phyloP scores from a whole-genome alignment of 2,797 vertebrate genomes.

The Silurus aristotelis region DNA sequence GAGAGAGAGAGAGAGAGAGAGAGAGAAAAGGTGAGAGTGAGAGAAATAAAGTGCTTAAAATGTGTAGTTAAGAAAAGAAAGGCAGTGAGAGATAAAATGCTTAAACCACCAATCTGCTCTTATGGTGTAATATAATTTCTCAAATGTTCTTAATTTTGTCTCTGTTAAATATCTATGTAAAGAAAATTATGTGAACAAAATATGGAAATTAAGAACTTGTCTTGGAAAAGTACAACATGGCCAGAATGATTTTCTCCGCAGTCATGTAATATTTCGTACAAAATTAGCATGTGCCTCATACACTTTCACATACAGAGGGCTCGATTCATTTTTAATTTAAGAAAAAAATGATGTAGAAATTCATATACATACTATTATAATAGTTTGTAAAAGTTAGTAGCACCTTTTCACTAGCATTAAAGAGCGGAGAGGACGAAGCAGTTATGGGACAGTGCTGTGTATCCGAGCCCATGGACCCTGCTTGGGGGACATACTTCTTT shows the following conservation, averaged over 20 bases:
- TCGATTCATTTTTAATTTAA: not conserved
- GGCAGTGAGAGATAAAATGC: not conserved
- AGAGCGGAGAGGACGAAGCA: not conserved
- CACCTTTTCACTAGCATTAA: not conserved
- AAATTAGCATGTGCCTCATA: not conserved
- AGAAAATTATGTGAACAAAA: not conserved
- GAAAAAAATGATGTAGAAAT: not conserved
- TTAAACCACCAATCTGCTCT: not conserved
- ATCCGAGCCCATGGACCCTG: constrained; percentile 76
- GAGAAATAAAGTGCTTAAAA: not conserved
- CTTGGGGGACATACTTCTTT: constrained; percentile 99
- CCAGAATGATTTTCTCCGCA: not conserved
- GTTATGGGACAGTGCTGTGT: constrained; percentile 5
- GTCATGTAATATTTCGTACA: constrained; percentile 26
- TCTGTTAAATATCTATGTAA: not conserved
- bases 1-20: not conserved
- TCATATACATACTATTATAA: not conserved
- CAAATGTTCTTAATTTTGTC: not conserved
- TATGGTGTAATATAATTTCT: not conserved
- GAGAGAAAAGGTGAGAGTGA: too few species aligned
- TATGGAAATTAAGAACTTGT: constrained; percentile 16
- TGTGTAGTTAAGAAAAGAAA: constrained; percentile 2
- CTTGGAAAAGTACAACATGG: constrained; percentile 18
- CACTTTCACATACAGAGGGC: not conserved
- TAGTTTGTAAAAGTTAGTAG: not conserved